Conservation (phyloP, 2,797 vertebrate species). For the Echiichthys vipera region DNA sequence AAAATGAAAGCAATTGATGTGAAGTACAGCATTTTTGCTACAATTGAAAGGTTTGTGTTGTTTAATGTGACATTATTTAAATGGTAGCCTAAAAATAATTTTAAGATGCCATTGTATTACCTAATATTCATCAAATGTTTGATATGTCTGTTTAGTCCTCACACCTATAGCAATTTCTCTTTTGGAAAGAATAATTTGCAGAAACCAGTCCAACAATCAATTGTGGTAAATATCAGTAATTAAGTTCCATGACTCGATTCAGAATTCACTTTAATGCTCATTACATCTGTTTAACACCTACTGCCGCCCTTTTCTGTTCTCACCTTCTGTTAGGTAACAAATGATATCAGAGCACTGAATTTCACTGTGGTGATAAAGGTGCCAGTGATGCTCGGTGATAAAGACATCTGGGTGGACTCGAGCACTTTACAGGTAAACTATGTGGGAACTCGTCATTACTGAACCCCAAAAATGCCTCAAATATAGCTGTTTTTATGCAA, state of each 20-base stretch:
- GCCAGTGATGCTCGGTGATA: constrained; percentile 80
- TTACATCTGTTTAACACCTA: background rate
- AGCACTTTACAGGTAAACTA: constrained; percentile 66
- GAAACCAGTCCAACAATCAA: constrained; percentile 77
- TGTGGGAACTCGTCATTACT: background rate
- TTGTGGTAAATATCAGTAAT: constrained; percentile 77
- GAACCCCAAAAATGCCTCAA: background rate
- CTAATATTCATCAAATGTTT: background rate
- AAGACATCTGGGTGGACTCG: constrained; percentile 77
- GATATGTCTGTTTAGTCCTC: constrained; percentile 75
- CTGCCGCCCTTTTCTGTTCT: background rate
- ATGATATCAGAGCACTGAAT: constrained; percentile 73
- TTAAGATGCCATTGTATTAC: background rate
- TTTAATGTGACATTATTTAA: background rate
- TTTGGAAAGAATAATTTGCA: constrained; percentile 64
- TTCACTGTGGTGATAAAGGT: constrained; percentile 84
- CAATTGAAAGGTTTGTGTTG: constrained; percentile 75
- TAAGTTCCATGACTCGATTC: background rate
- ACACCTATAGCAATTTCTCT: constrained; percentile 86
- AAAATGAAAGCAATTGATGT: constrained; percentile 77
- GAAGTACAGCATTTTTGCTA: constrained; percentile 84
- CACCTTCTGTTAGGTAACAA: constrained; percentile 79
- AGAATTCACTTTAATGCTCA: background rate
- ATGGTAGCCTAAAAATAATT: no score
- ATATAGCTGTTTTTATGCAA: background rate